phyloP scores from a whole-genome alignment of 2,797 vertebrate species.

The Columba guinea region DNA sequence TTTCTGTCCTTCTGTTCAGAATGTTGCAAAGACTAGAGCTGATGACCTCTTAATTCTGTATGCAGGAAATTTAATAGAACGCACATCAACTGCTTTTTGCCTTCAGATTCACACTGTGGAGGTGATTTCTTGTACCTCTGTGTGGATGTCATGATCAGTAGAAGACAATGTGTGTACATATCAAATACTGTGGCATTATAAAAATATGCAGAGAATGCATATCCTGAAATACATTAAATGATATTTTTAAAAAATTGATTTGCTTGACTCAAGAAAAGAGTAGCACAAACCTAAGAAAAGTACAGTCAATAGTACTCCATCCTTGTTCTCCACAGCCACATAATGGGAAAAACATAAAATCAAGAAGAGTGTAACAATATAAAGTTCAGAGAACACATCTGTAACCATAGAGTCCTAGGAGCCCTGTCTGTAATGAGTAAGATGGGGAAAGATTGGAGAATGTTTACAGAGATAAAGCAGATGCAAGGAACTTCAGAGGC shows the following conservation, averaged over 20 bases:
- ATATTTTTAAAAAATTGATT: background rate
- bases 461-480: conserved; percentile 68
- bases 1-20: background rate
- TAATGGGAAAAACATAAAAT: background rate
- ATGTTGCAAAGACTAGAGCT: background rate
- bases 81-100: background rate
- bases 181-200: background rate
- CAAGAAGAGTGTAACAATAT: background rate
- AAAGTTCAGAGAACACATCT: background rate
- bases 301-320: background rate
- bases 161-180: background rate
- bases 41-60: background rate
- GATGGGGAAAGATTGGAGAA: background rate
- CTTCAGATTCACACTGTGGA: background rate
- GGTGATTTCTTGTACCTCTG: background rate
- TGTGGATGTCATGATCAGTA: background rate
- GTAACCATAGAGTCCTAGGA: background rate
- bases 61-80: background rate
- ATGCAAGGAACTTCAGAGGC: conserved; percentile 65
- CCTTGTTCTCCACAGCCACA: background rate
- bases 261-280: background rate
- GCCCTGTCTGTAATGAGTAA: background rate
- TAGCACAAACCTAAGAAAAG: background rate
- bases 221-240: background rate
- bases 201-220: background rate